These are phyloP conservation scores for Drosophila algonquin DNA, from an alignment of 2,888 invertebrate genomes.

Conservation along the genomic window DNA sequence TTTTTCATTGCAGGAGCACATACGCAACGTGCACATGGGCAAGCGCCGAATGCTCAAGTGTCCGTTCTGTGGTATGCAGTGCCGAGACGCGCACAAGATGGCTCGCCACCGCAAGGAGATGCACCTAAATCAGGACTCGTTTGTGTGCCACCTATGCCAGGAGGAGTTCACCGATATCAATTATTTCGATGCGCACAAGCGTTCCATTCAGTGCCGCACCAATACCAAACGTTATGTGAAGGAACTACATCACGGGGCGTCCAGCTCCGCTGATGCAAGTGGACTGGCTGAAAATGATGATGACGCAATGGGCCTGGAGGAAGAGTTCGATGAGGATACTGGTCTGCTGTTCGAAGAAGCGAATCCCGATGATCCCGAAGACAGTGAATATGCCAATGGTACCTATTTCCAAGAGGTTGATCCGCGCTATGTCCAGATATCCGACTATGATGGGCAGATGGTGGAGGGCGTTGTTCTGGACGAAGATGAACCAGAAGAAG, in stretches of 20 bases:
- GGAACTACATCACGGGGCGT: not conserved
- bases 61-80: slow-evolving; percentile 81
- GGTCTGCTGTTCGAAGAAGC: slow-evolving; percentile 53
- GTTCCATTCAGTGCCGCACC: slow-evolving; percentile 81
- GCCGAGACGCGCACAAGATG: slow-evolving; percentile 81
- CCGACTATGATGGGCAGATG: slow-evolving; percentile 49
- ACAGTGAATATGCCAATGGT: slow-evolving; percentile 15
- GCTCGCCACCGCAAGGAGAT: slow-evolving; percentile 80
- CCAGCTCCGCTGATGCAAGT: slow-evolving; percentile 1
- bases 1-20: slow-evolving; percentile 80
- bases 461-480: slow-evolving; percentile 21
- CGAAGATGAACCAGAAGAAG: slow-evolving; percentile 32
- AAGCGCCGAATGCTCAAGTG: slow-evolving; percentile 78
- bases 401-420: slow-evolving; percentile 33
- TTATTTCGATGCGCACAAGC: slow-evolving; percentile 81
- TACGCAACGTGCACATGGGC: slow-evolving; percentile 80
- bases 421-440: slow-evolving; percentile 37
- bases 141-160: slow-evolving; percentile 74
- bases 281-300: slow-evolving; percentile 16
- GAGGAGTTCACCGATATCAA: slow-evolving; percentile 81
- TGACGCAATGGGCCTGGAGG: slow-evolving; percentile 48
- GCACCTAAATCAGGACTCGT: slow-evolving; percentile 77
- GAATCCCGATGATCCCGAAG: not conserved
- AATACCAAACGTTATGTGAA: slow-evolving; percentile 68
- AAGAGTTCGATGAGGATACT: slow-evolving; percentile 65